These are phyloP conservation scores for Cynopterus brachyotis DNA, from an alignment of 2,113 vertebrate genomes.

Conservation along the genomic window DNA sequence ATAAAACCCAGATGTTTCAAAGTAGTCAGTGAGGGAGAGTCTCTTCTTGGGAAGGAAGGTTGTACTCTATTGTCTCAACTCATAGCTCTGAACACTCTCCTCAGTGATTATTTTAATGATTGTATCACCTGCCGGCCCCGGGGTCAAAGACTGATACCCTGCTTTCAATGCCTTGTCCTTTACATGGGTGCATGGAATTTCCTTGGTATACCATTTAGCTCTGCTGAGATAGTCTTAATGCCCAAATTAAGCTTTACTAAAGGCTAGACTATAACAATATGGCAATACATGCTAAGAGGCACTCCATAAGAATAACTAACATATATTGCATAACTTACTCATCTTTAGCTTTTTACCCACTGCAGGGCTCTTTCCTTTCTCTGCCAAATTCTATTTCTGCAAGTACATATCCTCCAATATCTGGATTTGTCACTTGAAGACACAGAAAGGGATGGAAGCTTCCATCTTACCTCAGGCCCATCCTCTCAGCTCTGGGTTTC, in stretches of 20 bases:
- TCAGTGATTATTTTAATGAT: not conserved
- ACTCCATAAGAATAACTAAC: not conserved
- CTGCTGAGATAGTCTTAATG: not conserved
- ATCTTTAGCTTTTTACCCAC: not conserved
- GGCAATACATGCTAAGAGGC: not conserved
- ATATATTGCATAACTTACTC: not conserved
- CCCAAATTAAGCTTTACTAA: not conserved
- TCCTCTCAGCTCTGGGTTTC: not conserved
- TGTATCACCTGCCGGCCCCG: not conserved
- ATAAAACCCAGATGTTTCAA: not conserved
- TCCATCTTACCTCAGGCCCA: not conserved
- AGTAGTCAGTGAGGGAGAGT: not conserved
- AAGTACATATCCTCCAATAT: not conserved
- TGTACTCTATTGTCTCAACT: not conserved
- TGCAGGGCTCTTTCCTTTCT: not conserved
- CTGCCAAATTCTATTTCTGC: not conserved
- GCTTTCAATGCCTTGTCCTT: not conserved
- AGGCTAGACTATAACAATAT: not conserved
- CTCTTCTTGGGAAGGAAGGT: not conserved
- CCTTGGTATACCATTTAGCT: not conserved
- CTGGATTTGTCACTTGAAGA: not conserved
- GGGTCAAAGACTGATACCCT: not conserved
- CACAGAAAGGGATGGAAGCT: not conserved
- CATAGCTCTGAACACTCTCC: not conserved
- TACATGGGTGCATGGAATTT: not conserved